Evolutionary conservation across 2,113 vertebrate species (phyloP).

Genomic region (Leiothrix lutea): DNA sequence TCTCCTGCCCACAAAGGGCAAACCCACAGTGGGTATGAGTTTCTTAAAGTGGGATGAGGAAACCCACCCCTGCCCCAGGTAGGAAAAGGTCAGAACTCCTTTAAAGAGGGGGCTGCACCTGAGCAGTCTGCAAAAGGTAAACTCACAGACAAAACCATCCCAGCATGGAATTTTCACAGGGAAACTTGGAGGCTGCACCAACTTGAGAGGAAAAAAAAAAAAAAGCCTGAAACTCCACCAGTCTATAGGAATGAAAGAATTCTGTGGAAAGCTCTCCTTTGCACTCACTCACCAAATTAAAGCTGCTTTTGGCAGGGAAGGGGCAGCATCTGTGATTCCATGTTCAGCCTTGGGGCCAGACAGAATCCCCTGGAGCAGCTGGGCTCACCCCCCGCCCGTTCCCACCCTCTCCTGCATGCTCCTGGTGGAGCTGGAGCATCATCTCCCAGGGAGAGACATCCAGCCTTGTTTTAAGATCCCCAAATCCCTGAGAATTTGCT

Average conservation of each 20-base stretch:
- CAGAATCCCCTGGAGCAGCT: not conserved
- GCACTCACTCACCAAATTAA: not conserved
- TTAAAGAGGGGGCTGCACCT: not conserved
- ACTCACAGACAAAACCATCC: not conserved
- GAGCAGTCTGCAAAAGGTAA: not conserved
- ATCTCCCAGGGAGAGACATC: not conserved
- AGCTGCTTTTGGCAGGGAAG: constrained; percentile 8
- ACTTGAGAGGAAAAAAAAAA: accelerated
- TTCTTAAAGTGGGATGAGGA: not conserved
- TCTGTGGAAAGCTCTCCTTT: constrained; percentile 15
- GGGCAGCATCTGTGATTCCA: not conserved
- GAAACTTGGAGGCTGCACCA: constrained; percentile 40
- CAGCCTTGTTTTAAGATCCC: not conserved
- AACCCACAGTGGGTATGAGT: not conserved
- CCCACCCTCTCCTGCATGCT: not conserved
- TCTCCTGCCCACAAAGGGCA: not conserved
- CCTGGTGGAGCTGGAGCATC: not conserved
- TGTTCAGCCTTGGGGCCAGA: not conserved
- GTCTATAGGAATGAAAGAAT: not conserved
- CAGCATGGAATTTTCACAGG: constrained; percentile 21
- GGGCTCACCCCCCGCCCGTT: not conserved
- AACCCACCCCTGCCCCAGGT: not conserved
- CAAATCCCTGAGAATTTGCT: not conserved
- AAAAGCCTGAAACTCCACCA: not conserved
- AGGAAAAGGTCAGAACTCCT: not conserved